A percentile compares a stretch with the other conserved stretches of the same genome.
Conservation (phyloP, 2,113 vertebrate genomes). For the Anoplopoma fimbria region DNA sequence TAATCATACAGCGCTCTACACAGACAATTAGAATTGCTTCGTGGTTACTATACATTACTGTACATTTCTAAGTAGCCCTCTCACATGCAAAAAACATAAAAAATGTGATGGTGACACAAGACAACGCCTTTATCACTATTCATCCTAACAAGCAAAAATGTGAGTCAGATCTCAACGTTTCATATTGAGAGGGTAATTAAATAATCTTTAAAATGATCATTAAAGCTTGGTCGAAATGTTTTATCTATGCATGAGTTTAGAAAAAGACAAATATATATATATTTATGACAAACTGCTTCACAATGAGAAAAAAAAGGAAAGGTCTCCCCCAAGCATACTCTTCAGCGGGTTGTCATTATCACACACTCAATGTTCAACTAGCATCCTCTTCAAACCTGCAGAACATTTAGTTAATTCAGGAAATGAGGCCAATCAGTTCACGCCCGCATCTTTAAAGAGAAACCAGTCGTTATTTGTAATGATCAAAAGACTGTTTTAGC, state of each 20-base stretch:
- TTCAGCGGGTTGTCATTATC: conserved; percentile 56
- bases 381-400: conserved; percentile 50
- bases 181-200: background rate
- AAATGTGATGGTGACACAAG: conserved; percentile 3
- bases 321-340: conserved; percentile 6
- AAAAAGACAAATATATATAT: background rate
- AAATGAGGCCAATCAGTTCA: conserved; percentile 63
- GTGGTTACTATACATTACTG: conserved; percentile 24
- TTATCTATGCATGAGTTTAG: background rate
- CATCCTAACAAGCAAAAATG: conserved; percentile 6
- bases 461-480: conserved; percentile 38
- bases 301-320: conserved; percentile 18
- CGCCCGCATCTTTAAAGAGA: conserved; percentile 50
- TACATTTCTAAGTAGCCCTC: conserved; percentile 14
- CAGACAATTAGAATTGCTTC: background rate
- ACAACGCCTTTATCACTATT: background rate
- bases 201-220: background rate
- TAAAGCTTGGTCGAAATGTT: background rate
- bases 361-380: conserved; percentile 50
- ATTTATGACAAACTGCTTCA: background rate
- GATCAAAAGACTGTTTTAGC: conserved; percentile 64
- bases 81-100: background rate
- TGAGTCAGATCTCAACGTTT: background rate
- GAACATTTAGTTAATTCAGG: conserved; percentile 63
- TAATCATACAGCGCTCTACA: conserved; percentile 53